These are phyloP conservation scores for Lepilemur ruficaudatus DNA, from an alignment of 2,797 vertebrate species.

Conservation along the genomic window DNA sequence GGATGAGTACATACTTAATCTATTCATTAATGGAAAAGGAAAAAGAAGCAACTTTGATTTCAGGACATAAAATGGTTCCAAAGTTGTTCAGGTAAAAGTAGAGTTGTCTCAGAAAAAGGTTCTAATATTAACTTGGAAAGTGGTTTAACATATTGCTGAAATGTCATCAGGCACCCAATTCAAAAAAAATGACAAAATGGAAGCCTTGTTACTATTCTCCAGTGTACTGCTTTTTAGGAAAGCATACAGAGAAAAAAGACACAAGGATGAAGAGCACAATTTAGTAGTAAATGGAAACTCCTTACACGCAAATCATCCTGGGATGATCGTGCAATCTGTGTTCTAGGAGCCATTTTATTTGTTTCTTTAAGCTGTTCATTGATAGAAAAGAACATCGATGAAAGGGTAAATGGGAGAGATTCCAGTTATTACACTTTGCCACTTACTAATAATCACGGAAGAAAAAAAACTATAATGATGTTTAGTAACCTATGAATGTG, in stretches of 20 bases:
- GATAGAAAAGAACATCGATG: neutral
- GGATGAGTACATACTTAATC: neutral
- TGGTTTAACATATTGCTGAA: neutral
- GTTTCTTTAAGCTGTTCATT: neutral
- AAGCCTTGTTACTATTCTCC: neutral
- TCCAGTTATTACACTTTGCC: neutral
- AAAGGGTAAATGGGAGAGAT: neutral
- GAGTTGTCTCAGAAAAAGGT: neutral
- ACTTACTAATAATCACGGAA: neutral
- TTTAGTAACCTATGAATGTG: neutral
- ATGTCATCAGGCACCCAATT: neutral
- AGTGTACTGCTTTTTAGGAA: neutral
- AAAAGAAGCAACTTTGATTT: neutral
- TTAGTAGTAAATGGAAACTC: neutral
- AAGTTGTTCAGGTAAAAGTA: neutral
- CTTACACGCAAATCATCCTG: neutral
- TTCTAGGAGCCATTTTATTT: neutral
- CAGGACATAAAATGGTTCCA: neutral
- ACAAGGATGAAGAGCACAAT: neutral
- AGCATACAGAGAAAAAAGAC: neutral
- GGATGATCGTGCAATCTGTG: neutral
- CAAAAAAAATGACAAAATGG: neutral
- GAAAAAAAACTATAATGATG: neutral
- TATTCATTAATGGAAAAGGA: neutral
- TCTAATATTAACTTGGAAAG: slow-evolving; percentile 1